Evolutionary conservation across 2,113 vertebrate genomes (phyloP), one percentile per base, ranked within the genome.

Genomic region (Charadrius vociferus): DNA sequence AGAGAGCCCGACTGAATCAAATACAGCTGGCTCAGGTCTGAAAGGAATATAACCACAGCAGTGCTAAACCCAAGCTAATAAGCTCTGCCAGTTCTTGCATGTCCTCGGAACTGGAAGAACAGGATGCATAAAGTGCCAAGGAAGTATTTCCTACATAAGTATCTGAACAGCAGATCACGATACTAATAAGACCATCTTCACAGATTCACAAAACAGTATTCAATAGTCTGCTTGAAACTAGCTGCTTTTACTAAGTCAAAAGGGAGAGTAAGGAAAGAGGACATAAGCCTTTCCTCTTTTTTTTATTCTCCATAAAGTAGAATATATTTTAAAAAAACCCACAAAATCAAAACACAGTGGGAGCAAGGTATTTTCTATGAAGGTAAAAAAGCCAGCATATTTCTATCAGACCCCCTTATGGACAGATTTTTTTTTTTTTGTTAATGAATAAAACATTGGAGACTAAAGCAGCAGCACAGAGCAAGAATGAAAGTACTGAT

Each of bases 71-170:
- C 26, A 62, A 75, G 56, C 47, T 88, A 67, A 47, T 90, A 37
- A 75, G 43, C 36, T 88, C 65, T 93, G 81, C 78, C 85, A 93
- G 95, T 85, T 92, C 88, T 65, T 94, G 71, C 62, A 82, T 2
- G 65, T 90, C 43, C 88, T 95, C 3, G 0, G 78, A 97, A 95
- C 92, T 49, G 85, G 88, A 96, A 94, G 88, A 95, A 93, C 88
- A 94, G 88, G 92, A 85, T 88, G 66, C 12, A 65, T 23, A 4
- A 43, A 86, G n/a, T 19, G 53, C 81, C 81, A 85, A 82, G 43
- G 78, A 82, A 87, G 37, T 71, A 86, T 47, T 90, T 90, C 58
- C 85, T 89, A 50, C 6, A 0, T 10, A 82, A 92, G 62, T 43
- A 67, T 55, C 92, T 30, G 62, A 93, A 72, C 5, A 79, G 55